Evolutionary conservation across 2,797 vertebrate species (phyloP).

Genomic region (Melanotaenia pygmaea): DNA sequence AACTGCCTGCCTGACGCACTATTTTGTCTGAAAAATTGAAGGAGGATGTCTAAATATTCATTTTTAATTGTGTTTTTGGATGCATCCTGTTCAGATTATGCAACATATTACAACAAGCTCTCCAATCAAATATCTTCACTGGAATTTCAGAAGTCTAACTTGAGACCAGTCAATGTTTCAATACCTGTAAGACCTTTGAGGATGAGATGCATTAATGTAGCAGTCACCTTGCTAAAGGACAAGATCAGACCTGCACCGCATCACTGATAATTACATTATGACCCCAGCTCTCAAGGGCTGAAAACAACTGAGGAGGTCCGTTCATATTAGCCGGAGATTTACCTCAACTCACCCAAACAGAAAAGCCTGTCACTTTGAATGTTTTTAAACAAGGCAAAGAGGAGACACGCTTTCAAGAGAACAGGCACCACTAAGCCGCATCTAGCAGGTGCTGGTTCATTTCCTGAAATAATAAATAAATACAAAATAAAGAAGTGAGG

Average conservation of each 20-base stretch:
- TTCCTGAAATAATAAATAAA: constrained; percentile 29
- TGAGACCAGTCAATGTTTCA: constrained; percentile 59
- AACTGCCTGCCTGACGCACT: constrained; percentile 88
- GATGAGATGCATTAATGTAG: constrained; percentile 72
- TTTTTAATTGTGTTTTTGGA: constrained; percentile 7
- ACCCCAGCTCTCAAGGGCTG: constrained; percentile 46
- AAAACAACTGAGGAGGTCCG: constrained; percentile 59
- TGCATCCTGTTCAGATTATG: constrained; percentile 5
- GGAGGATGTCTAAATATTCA: not conserved
- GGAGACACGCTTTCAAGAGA: constrained; percentile 48
- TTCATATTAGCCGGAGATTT: constrained; percentile 62
- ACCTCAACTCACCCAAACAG: constrained; percentile 46
- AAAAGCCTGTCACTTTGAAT: constrained; percentile 62
- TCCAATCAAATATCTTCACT: constrained; percentile 46
- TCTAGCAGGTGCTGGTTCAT: constrained; percentile 57
- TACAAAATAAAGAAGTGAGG: constrained; percentile 10
- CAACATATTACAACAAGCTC: constrained; percentile 32
- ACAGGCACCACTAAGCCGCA: constrained; percentile 8
- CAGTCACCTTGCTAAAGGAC: constrained; percentile 79
- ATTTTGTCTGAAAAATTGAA: constrained; percentile 89
- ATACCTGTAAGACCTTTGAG: constrained; percentile 52
- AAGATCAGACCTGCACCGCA: constrained; percentile 69
- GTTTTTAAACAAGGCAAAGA: constrained; percentile 49
- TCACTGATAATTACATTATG: constrained; percentile 77
- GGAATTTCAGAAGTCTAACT: constrained; percentile 44